Evolutionary conservation across 2,113 vertebrate species (phyloP).

Genomic region (Pelodiscus sinensis): DNA sequence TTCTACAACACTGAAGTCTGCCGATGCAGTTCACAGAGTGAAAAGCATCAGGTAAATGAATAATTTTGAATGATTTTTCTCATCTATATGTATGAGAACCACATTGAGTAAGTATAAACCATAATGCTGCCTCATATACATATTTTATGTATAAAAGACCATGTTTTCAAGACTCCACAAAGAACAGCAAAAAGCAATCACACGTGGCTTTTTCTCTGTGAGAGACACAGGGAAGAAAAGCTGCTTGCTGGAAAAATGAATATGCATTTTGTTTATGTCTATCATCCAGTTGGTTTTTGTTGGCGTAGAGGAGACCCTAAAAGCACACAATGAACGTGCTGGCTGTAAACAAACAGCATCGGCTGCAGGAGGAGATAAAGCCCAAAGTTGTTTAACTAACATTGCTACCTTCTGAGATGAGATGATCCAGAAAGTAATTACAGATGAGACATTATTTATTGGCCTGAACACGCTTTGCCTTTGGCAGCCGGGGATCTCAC

Average conservation of each 20-base stretch:
- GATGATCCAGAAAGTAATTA: conserved; percentile 28
- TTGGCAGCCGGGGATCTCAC: neutral
- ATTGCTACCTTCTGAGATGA: conserved; percentile 1
- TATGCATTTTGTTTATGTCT: neutral
- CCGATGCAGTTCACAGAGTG: neutral
- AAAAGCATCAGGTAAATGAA: neutral
- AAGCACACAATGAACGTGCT: neutral
- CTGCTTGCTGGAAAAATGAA: neutral
- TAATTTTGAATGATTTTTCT: conserved; percentile 18
- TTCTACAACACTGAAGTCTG: conserved; percentile 4
- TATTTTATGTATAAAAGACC: conserved; percentile 30
- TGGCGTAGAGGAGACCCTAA: neutral
- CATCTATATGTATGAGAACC: neutral
- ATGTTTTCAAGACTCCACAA: neutral
- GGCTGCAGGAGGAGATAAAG: conserved; percentile 3
- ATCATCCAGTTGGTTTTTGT: conserved; percentile 2
- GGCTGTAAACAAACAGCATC: neutral
- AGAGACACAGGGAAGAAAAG: neutral
- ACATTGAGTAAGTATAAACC: neutral
- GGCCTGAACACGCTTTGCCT: neutral
- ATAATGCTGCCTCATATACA: neutral
- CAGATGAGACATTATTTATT: neutral
- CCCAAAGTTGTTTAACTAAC: conserved; percentile 46
- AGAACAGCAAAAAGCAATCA: neutral
- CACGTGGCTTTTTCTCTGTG: neutral